These are phyloP conservation scores for Ormyrus thymus DNA, from an alignment of 2,888 invertebrate species.

Conservation along the genomic window DNA sequence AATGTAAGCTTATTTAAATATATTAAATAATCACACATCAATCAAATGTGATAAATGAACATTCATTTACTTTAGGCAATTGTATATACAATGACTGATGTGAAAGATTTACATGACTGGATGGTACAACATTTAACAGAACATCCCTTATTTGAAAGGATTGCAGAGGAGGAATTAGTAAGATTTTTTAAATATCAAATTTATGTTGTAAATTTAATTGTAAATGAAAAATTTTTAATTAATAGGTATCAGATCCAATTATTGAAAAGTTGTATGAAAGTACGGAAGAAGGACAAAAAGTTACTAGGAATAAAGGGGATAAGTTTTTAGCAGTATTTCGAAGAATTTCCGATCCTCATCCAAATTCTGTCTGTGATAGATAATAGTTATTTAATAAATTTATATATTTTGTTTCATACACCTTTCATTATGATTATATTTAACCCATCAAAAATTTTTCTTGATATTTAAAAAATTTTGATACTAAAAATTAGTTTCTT, in stretches of 20 bases:
- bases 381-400: conserved; percentile 34
- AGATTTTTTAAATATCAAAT: conserved; percentile 59
- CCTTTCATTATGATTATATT: no score
- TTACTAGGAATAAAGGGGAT: conserved; percentile 94
- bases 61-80: conserved; percentile 80
- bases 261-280: conserved; percentile 93
- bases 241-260: conserved; percentile 86
- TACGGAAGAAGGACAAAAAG: conserved; percentile 99
- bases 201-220: conserved; percentile 40
- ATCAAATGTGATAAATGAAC: conserved; percentile 5
- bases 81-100: conserved; percentile 98
- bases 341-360: conserved; percentile 78
- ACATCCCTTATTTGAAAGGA: conserved; percentile 91
- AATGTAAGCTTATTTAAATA: conserved; percentile 78
- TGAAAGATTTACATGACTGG: conserved; percentile 97
- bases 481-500: no score
- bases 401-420: conserved; percentile 19
- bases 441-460: background rate
- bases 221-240: conserved; percentile 64
- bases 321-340: conserved; percentile 94
- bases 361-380: no score
- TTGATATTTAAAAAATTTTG: background rate
- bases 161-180: conserved; percentile 87
- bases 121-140: conserved; percentile 93
- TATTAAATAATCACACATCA: no score